These are phyloP conservation scores for Aptenodytes patagonicus DNA, from an alignment of 2,113 vertebrate species.

Conservation along the genomic window DNA sequence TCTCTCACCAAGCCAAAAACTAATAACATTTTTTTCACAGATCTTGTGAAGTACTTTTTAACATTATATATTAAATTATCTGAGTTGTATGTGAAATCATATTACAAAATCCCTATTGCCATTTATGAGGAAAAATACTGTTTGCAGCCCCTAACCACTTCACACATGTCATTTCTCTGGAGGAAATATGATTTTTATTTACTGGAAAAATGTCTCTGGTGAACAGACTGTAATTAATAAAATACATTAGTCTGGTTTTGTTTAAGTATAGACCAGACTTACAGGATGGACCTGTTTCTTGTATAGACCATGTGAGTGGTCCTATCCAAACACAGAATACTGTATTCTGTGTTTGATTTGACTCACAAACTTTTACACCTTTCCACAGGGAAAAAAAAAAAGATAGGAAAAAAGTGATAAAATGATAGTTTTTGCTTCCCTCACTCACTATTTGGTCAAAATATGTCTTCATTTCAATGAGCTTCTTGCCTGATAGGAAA, in stretches of 20 bases:
- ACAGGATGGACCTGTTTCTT: neutral
- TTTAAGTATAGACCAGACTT: neutral
- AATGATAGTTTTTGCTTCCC: neutral
- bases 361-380: neutral
- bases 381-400: neutral
- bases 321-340: neutral
- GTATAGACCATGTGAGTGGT: neutral
- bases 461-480: neutral
- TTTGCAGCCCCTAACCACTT: neutral
- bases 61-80: neutral
- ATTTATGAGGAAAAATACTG: neutral
- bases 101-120: neutral
- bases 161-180: neutral
- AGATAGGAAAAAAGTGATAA: neutral
- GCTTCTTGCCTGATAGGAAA: neutral
- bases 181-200: neutral
- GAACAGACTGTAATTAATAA: slow-evolving; percentile 2
- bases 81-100: neutral
- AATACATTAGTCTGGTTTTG: neutral
- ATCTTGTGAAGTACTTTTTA: neutral
- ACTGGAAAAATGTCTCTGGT: neutral
- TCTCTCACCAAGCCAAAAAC: neutral
- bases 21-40: neutral
- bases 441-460: neutral
- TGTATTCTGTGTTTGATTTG: neutral